These are phyloP conservation scores for Latrodectus hesperus DNA, from an alignment of 2,888 invertebrate species.

Conservation along the genomic window DNA sequence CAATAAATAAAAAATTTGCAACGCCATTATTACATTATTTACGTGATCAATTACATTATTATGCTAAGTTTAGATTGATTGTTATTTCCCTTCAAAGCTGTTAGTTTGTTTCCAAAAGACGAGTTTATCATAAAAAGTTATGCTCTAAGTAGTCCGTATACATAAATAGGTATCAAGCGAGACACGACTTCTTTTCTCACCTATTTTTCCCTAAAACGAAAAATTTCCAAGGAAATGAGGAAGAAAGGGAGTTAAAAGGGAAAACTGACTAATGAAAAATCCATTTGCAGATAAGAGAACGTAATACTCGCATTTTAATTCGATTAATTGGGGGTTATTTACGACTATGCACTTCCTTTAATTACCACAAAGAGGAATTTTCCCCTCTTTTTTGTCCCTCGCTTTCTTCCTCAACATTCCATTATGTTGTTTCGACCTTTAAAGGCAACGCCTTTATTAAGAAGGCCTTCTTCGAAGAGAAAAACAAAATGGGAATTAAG, in stretches of 20 bases:
- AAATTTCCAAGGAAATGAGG: conserved; percentile 1
- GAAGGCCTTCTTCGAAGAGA: conserved; percentile 7
- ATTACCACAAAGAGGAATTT: conserved; percentile 60
- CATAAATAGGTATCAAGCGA: too few species aligned
- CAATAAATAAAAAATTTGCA: too few species aligned
- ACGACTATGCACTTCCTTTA: conserved; percentile 58
- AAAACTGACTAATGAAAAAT: conserved; percentile 62
- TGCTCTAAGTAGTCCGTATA: too few species aligned
- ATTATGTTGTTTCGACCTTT: conserved; percentile 25
- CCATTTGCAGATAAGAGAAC: conserved; percentile 45
- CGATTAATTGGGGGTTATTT: conserved; percentile 68
- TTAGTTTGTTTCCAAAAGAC: too few species aligned
- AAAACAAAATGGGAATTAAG: conserved; percentile 54
- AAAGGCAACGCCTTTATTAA: not conserved
- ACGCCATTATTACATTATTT: too few species aligned
- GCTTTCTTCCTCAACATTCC: conserved; percentile 3
- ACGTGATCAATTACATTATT: too few species aligned
- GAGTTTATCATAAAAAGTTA: too few species aligned
- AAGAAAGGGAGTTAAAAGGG: conserved; percentile 39
- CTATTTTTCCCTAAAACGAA: not conserved
- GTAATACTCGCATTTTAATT: conserved; percentile 66
- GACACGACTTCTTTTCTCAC: not conserved
- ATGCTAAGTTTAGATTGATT: too few species aligned
- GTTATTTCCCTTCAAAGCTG: too few species aligned
- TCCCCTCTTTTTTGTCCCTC: conserved; percentile 1